phyloP scores from a whole-genome alignment of 2,113 vertebrate genomes.

The Perca schrenkii region DNA sequence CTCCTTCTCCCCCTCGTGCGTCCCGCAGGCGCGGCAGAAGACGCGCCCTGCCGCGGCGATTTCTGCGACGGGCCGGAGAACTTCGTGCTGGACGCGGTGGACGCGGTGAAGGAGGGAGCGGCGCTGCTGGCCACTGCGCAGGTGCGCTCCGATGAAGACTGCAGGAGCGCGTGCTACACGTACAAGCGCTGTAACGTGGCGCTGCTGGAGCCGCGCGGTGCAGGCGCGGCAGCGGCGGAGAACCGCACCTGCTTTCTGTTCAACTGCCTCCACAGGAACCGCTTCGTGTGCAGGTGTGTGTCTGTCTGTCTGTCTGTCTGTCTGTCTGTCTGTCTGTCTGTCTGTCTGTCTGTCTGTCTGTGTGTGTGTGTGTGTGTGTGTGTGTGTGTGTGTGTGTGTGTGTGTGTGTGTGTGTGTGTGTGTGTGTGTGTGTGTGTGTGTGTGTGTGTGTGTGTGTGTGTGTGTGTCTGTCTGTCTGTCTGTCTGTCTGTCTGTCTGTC shows the following conservation, averaged over 20 bases:
- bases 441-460: too few relatives aligned
- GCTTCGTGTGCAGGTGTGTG: slow-evolving; percentile 85
- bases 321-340: too few relatives aligned
- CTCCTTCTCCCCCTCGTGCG: neutral
- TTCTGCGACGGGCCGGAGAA: slow-evolving; percentile 79
- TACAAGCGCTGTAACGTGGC: slow-evolving; percentile 87
- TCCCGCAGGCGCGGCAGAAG: neutral
- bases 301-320: too few relatives aligned
- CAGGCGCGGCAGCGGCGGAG: slow-evolving; percentile 34
- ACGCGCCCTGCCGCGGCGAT: slow-evolving; percentile 19
- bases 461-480: too few relatives aligned
- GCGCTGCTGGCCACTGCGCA: slow-evolving; percentile 82
- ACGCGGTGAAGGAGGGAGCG: slow-evolving; percentile 88
- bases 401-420: too few relatives aligned
- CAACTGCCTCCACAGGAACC: slow-evolving; percentile 88
- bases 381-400: too few relatives aligned
- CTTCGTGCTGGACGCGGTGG: slow-evolving; percentile 88
- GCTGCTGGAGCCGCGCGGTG: slow-evolving; percentile 80
- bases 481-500: too few relatives aligned
- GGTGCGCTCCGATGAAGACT: slow-evolving; percentile 75
- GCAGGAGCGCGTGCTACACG: slow-evolving; percentile 86
- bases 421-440: too few relatives aligned
- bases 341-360: too few relatives aligned
- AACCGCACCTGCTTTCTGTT: slow-evolving; percentile 86
- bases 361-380: too few relatives aligned